Base-by-base conservation (phyloP, 2,888 invertebrate genomes). In the Coleophora flavipennella region DNA sequence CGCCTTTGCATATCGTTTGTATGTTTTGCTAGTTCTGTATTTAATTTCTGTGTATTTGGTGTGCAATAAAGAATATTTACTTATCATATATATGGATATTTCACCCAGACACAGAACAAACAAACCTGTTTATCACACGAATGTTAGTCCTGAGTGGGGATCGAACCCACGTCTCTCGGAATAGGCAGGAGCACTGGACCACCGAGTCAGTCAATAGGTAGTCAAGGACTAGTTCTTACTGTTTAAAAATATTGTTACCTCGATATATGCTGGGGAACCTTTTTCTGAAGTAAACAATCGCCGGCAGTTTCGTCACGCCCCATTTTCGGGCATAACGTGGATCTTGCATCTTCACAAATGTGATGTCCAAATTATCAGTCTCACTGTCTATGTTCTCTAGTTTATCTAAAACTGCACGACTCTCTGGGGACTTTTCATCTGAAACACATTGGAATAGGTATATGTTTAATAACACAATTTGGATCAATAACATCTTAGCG, bases 351-450 rank as follows among this genome's bases (percentile, higher is more conserved):
- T 96, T 96, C 0, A 96, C 96, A 68, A 97, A 96, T 1, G 95
- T 95, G 48, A 97, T 96, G 62, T 96, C 96, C 62, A 97, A 86
- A 71, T 95, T 95, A 65, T 96, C 96, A 0, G 95, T 95, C 77
- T 97, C 97, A 55, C 95, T 94, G 63, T 98, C 97, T 53, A 97
- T 97, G 53, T 93, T 94, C 67, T 97, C 97, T 45, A 97, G 74
- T 65, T 93, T 93, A 45, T 93, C 92, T 53, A 94, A 77, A 0
- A 96, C 94, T n/a, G 90, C 87, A 36, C 89, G 88, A 70, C 96
- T 96, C 53, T 94, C 94, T 29, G 89, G 88, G 51, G 93, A 90
- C 48, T 91, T 88, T 61, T 95, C 94, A 73, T 95, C 95, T 95
- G 54, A 3, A 77, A 71, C 6, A 20, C 20, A 40, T 41, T 44